Base-by-base conservation (phyloP, 2,888 invertebrate genomes). In the Nephrocerus scutellatus region DNA sequence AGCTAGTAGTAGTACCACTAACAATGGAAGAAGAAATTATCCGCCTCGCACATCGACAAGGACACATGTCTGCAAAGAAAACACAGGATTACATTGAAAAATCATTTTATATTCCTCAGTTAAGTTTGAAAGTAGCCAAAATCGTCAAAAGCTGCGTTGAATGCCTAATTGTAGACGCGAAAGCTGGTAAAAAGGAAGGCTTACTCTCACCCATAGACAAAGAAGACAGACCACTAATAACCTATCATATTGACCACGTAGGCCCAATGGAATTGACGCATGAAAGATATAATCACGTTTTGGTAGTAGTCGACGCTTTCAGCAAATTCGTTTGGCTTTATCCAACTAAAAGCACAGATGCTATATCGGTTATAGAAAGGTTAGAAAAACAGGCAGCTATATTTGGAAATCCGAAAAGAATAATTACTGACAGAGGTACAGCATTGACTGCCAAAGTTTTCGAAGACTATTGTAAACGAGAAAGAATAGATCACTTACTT, bases 371-470 rank as follows among this genome's bases (percentile, higher is more conserved):
- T 0, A 3, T 64, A n/a, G 28, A 50, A 2, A 59, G 54, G 35
- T 26, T 63, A 3, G 5, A 23, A 8, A 35, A 26, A 25, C 35
- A 40, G 15, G 9, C 34, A 3, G 14, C 23, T 5, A 6, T 40
- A 8, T 40, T 40, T 21, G 34, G 40, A 13, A 41, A 41, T n/a
- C 55, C 57, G 5, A 43, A 20, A 5, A 37, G 54, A 5, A 46
- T 66, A 7, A 54, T 66, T 6, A 51, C 55, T 2, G 66, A 69
- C 38, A 42, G 58, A 24, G 64, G 65, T 8, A 51, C 57, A 13
- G 52, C 54, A 5, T 67, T 62, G 36, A 66, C 63, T 1, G 53
- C 59, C 2, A 47, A 52, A 12, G 25, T 32, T 5, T 68, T 66
- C 36, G 39, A 49, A 31, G 31, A 41, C 5, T 62, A 57, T 39